Evolutionary conservation across 1,140 invertebrate species (phyloP).

Genomic region (Asobara japonica): DNA sequence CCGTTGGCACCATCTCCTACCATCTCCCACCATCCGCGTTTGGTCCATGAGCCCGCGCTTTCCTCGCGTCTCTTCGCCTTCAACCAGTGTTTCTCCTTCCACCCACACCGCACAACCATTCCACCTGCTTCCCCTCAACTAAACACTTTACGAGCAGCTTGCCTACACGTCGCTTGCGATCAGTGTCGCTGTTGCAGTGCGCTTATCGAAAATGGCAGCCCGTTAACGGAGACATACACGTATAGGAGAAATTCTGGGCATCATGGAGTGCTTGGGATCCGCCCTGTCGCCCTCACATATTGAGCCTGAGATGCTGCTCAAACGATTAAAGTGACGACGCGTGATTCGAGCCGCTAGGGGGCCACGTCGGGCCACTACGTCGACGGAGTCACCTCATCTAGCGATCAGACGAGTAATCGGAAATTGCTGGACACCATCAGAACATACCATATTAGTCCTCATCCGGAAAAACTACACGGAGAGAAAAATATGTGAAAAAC

Average conservation of each 20-base stretch:
- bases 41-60: slow-evolving; percentile 14
- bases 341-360: slow-evolving; percentile 28
- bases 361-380: not conserved
- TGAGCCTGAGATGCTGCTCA: slow-evolving; percentile 20
- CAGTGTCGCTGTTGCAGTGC: slow-evolving; percentile 59
- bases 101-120: slow-evolving; percentile 21
- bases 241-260: slow-evolving; percentile 30
- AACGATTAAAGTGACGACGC: slow-evolving; percentile 39
- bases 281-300: slow-evolving; percentile 34
- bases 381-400: slow-evolving; percentile 18
- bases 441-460: too few species aligned
- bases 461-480: too few species aligned
- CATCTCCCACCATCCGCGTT: slow-evolving; percentile 26
- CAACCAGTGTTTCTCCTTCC: not conserved
- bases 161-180: slow-evolving; percentile 62
- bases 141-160: slow-evolving; percentile 67
- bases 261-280: not conserved
- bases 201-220: slow-evolving; percentile 64
- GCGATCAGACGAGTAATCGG: too few species aligned
- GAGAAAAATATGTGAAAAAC: too few species aligned
- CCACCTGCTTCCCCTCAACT: slow-evolving; percentile 59
- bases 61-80: slow-evolving; percentile 2
- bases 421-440: too few species aligned
- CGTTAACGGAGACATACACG: slow-evolving; percentile 54
- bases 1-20: slow-evolving; percentile 20